Base-by-base conservation (phyloP, 1,140 invertebrate genomes). In the Homalodisca vitripennis region DNA sequence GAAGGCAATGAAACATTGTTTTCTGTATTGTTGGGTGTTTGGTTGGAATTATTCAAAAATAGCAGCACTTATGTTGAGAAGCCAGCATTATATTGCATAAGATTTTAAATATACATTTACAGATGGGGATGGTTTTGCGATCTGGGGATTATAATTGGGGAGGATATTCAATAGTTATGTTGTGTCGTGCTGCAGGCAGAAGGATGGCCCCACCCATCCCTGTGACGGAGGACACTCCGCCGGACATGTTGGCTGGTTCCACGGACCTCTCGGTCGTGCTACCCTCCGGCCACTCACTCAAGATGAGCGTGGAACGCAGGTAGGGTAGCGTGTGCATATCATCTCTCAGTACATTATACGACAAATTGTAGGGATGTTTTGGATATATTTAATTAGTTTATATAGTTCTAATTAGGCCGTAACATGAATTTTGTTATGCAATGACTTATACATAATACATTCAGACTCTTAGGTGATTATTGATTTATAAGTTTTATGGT, bases 211-310 rank as follows among this genome's bases (percentile, higher is more conserved):
- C 34, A 10, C 6, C 34, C 34, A 78, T 87, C 74, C 83, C 84
- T 70, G 86, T 90, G 73, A 90, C 88, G 51, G 88, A 90, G 79
- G 88, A 90, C 79, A 90, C 88, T 14, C 88, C 88, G 34, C 85
- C 87, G 66, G 89, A 92, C 80, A 87, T 91, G 82, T 81, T 91
- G 72, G 86, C 89, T 71, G 90, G 89, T 67, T 85, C 85, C 73
- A 91, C 92, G 87, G 88, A 91, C 73, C 82, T 92, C 53, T 81
- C 84, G 51, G 87, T 92, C 51, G 82, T 89, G 70, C 78, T 92
- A 60, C 89, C 89, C 10, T 82, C 82, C 68, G 86, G 87, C n/a
- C 83, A 84, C 72, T 77, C 81, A 51, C 82, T 86, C 68, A 83
- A 85, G 71, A 86, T 87, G 78, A 85, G 84, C 47, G 87, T 91